Evolutionary conservation across 1,140 invertebrate species (phyloP).

Genomic region (Maniola jurtina): DNA sequence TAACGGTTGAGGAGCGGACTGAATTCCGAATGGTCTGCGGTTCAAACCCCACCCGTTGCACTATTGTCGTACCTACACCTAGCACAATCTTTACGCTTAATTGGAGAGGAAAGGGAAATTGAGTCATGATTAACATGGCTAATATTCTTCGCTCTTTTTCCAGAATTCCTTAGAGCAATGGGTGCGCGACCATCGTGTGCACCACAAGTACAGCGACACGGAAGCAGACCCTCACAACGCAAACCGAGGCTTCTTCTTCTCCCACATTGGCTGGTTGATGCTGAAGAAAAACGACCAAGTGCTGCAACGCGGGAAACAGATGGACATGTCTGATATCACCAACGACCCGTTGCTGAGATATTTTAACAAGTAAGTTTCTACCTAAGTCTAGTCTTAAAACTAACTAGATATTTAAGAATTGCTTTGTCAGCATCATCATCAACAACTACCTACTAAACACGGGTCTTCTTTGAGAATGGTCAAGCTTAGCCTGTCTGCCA

Average conservation of each 20-base stretch:
- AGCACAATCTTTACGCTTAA: too few relatives aligned
- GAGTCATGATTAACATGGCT: too few relatives aligned
- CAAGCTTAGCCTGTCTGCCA: too few relatives aligned
- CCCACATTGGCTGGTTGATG: slow-evolving; percentile 91
- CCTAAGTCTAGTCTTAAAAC: not conserved
- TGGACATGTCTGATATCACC: slow-evolving; percentile 88
- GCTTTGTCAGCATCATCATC: too few relatives aligned
- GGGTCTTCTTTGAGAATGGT: too few relatives aligned
- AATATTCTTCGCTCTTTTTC: slow-evolving; percentile 10
- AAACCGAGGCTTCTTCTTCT: slow-evolving; percentile 90
- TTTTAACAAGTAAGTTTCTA: slow-evolving; percentile 81
- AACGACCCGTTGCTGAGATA: slow-evolving; percentile 86
- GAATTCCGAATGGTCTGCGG: too few relatives aligned
- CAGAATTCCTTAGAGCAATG: slow-evolving; percentile 76
- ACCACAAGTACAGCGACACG: slow-evolving; percentile 91
- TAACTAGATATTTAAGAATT: too few relatives aligned
- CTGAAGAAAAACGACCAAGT: slow-evolving; percentile 89
- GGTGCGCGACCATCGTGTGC: slow-evolving; percentile 87
- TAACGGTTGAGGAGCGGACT: too few relatives aligned
- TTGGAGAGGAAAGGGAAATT: too few relatives aligned
- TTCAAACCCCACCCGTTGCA: too few relatives aligned
- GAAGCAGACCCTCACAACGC: slow-evolving; percentile 91
- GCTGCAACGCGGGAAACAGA: slow-evolving; percentile 80
- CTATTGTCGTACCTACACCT: too few relatives aligned
- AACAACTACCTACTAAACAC: too few relatives aligned